These are phyloP conservation scores for Stegostoma tigrinum DNA, from an alignment of 2,113 vertebrate genomes.

Conservation along the genomic window DNA sequence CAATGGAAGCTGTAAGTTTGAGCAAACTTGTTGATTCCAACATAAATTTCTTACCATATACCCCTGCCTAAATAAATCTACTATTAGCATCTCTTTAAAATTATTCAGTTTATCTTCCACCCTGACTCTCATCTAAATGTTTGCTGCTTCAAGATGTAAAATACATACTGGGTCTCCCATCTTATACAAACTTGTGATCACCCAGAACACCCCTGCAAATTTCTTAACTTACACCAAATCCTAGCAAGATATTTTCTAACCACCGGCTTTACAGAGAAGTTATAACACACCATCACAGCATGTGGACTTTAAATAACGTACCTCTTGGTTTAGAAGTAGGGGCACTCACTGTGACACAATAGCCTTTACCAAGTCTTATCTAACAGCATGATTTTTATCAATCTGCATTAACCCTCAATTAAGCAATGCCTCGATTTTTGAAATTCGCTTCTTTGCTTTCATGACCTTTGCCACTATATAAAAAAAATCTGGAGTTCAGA, in stretches of 20 bases:
- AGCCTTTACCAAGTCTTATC: no score
- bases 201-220: not conserved
- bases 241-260: not conserved
- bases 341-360: no score
- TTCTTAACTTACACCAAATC: not conserved
- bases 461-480: not conserved
- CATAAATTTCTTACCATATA: not conserved
- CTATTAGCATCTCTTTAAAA: not conserved
- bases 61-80: not conserved
- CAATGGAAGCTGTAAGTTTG: not conserved
- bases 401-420: not conserved
- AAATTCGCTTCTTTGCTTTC: not conserved
- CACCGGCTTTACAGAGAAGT: no score
- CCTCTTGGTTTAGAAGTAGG: no score
- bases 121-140: not conserved
- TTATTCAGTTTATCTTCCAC: not conserved
- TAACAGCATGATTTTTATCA: not conserved
- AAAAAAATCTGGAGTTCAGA: no score
- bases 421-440: not conserved
- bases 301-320: no score
- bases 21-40: not conserved
- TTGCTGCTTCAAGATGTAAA: not conserved
- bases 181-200: not conserved
- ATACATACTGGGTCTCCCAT: not conserved
- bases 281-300: no score